Base-by-base conservation (phyloP, 2,888 invertebrate genomes). In the Seira musarum region DNA sequence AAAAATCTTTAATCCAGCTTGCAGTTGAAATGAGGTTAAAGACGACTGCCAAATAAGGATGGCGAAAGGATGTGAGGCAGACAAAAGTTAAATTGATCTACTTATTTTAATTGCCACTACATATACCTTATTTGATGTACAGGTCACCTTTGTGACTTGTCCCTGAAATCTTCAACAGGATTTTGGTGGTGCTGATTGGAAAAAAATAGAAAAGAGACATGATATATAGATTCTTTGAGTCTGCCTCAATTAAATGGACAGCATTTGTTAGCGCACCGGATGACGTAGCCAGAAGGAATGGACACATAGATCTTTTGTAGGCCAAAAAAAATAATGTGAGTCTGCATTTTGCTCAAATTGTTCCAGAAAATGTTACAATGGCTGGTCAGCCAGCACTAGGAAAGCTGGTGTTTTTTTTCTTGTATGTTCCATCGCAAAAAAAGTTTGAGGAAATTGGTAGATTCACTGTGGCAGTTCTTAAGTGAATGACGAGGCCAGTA, bases 131-230 rank as follows among this genome's bases (percentile, higher is more conserved):
- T 3, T 2, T 17, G 13, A 22, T 68, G 1, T 15, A 21, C 25
- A 25, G 25, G 10, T 19, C 19, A 25, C 15, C 1, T 30, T 8
- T 5, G 30, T 8, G 30, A 30, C 30, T 30, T 63, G 19, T 21
- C 21, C 22, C 53, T 25, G 15, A n/a, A 17, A 61, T 53, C 67
- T 63, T 60, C 75, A 68, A 75, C 75, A 68, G 49, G 75, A 21
- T 64, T 49, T 63, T 70, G 30, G 64, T 72, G 40, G 71, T 76
- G 57, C 69, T 76, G 76, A 76, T 76, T 69, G 69, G 76, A 67
- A 68, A 63, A 68, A 35, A 66, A 49, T 17, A 67, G 63, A 63
- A 68, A 35, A 66, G 30, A 10, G 76, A 76, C 76, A 76, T 68
- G 76, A 76, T 76, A 70, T 69, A 76, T 76, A 70, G 76, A 61